These are phyloP conservation scores for Karalla daura DNA, from an alignment of 2,797 vertebrate species.

Conservation along the genomic window DNA sequence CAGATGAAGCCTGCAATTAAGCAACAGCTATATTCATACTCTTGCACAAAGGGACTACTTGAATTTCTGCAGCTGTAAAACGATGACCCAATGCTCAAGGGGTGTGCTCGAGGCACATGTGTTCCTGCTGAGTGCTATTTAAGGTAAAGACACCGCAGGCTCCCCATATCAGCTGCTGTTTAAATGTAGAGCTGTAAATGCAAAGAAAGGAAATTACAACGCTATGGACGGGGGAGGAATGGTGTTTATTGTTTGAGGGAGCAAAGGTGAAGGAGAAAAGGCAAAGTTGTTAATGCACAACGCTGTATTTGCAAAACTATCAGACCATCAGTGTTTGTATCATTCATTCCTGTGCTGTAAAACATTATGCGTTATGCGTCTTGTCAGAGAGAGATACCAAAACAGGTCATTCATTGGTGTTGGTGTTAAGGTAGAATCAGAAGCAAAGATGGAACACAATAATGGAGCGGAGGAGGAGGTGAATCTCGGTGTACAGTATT, in stretches of 20 bases:
- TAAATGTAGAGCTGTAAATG: constrained; percentile 65
- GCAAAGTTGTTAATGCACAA: constrained; percentile 26
- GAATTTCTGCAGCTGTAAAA: constrained; percentile 57
- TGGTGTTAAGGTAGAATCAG: constrained; percentile 33
- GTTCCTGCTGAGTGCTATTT: constrained; percentile 58
- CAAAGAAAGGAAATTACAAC: constrained; percentile 65
- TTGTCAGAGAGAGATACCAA: constrained; percentile 49
- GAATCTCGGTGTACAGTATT: constrained; percentile 60
- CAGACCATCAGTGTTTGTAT: constrained; percentile 9
- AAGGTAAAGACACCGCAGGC: constrained; percentile 61
- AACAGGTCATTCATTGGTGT: constrained; percentile 53
- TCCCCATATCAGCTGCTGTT: constrained; percentile 67
- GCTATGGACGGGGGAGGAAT: constrained; percentile 51
- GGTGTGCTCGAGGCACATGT: constrained; percentile 39
- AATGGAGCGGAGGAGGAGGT: constrained; percentile 56
- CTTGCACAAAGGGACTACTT: constrained; percentile 34
- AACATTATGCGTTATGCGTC: constrained; percentile 33
- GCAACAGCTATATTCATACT: constrained; percentile 37
- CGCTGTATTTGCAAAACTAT: constrained; percentile 59
- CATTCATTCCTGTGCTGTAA: constrained; percentile 31
- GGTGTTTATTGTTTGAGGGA: constrained; percentile 64
- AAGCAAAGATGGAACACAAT: constrained; percentile 56
- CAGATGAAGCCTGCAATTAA: constrained; percentile 16
- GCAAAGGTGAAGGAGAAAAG: constrained; percentile 53
- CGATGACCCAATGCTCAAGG: constrained; percentile 33